These are phyloP conservation scores for Aporophyla lueneburgensis DNA, from an alignment of 2,888 invertebrate genomes.

Conservation along the genomic window DNA sequence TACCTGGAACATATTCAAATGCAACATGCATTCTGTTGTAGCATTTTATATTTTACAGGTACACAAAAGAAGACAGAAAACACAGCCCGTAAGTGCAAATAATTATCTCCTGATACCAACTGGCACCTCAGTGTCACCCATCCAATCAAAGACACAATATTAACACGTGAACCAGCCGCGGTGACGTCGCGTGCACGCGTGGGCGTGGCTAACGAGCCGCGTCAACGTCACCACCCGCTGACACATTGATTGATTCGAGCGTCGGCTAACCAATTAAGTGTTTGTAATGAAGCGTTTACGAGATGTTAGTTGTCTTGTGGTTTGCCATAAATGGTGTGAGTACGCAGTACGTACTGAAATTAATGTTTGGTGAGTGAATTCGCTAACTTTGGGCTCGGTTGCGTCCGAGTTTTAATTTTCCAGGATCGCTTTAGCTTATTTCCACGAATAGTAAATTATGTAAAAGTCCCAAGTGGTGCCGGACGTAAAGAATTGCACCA, in stretches of 20 bases:
- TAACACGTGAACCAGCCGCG: constrained; percentile 57
- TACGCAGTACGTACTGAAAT: constrained; percentile 36
- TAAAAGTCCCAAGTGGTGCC: no score
- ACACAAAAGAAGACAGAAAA: not conserved
- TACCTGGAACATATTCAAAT: not conserved
- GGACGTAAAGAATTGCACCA: no score
- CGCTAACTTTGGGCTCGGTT: not conserved
- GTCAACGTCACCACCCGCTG: constrained; percentile 58
- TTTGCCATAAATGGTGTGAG: constrained; percentile 38
- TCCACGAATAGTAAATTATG: no score
- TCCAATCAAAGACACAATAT: constrained; percentile 58
- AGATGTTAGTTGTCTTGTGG: constrained; percentile 52
- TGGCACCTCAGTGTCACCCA: constrained; percentile 40
- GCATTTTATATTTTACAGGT: not conserved
- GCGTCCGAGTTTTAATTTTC: not conserved
- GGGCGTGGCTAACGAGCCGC: constrained; percentile 69
- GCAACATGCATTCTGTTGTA: not conserved
- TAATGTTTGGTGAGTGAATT: not conserved
- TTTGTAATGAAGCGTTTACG: constrained; percentile 63
- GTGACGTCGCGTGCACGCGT: constrained; percentile 70
- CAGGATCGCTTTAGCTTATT: no score
- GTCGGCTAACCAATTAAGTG: constrained; percentile 60
- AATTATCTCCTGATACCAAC: constrained; percentile 46
- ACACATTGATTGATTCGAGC: constrained; percentile 62
- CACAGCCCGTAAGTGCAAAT: constrained; percentile 37